phyloP scores from a whole-genome alignment of 2,113 vertebrate species.

The Eolophus roseicapilla region DNA sequence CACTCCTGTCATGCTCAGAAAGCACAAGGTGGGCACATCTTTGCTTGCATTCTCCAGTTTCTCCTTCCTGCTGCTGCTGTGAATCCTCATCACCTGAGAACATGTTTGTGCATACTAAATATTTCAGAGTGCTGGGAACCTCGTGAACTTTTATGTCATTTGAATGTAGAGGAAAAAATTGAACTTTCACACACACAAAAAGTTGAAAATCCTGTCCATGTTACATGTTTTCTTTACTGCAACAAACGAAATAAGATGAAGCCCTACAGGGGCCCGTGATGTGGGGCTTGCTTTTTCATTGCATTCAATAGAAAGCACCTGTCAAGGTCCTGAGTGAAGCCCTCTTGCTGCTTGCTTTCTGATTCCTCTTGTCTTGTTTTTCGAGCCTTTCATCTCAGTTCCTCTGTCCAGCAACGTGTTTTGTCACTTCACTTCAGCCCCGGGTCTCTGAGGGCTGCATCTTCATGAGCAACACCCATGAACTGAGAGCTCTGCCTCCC shows the following conservation, averaged over 20 bases:
- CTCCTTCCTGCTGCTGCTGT: slow-evolving; percentile 32
- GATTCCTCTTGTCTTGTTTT: not conserved
- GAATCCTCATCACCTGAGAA: slow-evolving; percentile 25
- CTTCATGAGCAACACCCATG: not conserved
- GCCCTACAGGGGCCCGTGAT: not conserved
- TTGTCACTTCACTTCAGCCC: not conserved
- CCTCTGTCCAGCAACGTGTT: not conserved
- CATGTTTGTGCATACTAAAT: slow-evolving; percentile 4
- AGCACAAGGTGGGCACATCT: not conserved
- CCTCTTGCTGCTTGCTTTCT: not conserved
- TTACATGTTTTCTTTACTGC: not conserved
- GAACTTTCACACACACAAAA: not conserved
- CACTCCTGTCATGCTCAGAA: not conserved
- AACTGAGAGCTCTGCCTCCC: not conserved
- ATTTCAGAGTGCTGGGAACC: not conserved
- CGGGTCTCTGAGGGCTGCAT: not conserved
- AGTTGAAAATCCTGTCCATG: not conserved
- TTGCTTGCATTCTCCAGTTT: slow-evolving; percentile 27
- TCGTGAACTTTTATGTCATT: not conserved
- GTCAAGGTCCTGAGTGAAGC: not conserved
- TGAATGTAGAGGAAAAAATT: not conserved
- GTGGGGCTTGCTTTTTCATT: not conserved
- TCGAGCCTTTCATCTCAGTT: not conserved
- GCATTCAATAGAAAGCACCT: not conserved
- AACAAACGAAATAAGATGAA: not conserved